These are phyloP conservation scores for Liodrosophila aerea DNA, from an alignment of 2,888 invertebrate genomes.

Conservation along the genomic window DNA sequence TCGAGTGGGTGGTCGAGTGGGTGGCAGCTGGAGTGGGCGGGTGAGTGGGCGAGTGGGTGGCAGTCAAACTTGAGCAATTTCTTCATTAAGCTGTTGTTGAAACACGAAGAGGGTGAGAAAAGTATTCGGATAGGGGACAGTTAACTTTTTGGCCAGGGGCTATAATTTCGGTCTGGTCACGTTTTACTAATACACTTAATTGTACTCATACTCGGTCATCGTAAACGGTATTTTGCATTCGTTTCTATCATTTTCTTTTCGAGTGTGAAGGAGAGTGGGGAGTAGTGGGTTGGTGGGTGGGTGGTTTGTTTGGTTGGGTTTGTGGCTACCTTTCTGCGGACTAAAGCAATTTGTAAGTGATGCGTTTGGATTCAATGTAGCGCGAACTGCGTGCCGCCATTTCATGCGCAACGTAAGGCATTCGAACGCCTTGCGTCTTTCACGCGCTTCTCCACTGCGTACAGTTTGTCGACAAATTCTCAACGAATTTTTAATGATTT, in stretches of 20 bases:
- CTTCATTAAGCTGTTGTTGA: slow-evolving; percentile 69
- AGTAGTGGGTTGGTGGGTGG: neutral
- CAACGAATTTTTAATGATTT: too few species aligned
- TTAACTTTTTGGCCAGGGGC: slow-evolving; percentile 53
- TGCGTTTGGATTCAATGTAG: slow-evolving; percentile 71
- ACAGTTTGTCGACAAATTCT: too few species aligned
- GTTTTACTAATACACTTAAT: slow-evolving; percentile 77
- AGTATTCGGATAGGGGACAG: slow-evolving; percentile 29
- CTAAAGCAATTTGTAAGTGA: slow-evolving; percentile 66
- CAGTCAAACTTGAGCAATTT: slow-evolving; percentile 63
- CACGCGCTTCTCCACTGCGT: neutral
- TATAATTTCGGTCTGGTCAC: slow-evolving; percentile 71
- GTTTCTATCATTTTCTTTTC: slow-evolving; percentile 7
- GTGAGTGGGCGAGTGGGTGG: neutral
- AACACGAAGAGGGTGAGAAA: slow-evolving; percentile 26
- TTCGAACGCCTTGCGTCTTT: slow-evolving; percentile 52
- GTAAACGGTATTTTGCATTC: neutral
- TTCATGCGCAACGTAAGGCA: slow-evolving; percentile 71
- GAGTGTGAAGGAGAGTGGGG: too few species aligned
- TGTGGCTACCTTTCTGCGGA: slow-evolving; percentile 62
- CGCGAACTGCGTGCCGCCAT: slow-evolving; percentile 78
- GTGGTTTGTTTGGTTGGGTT: too few species aligned
- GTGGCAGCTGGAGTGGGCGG: neutral
- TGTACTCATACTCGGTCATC: slow-evolving; percentile 33
- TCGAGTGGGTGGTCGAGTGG: slow-evolving; percentile 8